A percentile compares a stretch with the other conserved stretches of the same genome.
These are phyloP conservation scores for Megathymus violae DNA, from an alignment of 1,140 invertebrate genomes.

Conservation along the genomic window DNA sequence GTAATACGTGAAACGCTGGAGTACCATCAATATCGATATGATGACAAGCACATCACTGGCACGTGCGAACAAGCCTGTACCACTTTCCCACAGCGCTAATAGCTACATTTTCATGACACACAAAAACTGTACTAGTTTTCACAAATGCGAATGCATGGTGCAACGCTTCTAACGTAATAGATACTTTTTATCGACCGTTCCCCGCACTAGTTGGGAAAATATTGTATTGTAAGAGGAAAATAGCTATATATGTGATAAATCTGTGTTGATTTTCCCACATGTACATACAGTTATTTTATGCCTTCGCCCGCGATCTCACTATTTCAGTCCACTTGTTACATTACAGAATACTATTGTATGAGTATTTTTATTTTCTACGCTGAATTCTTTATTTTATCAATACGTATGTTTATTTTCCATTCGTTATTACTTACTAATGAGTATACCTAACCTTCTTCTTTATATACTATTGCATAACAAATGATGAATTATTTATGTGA, in stretches of 20 bases:
- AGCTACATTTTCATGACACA: slow-evolving; percentile 59
- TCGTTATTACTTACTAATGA: too few relatives aligned
- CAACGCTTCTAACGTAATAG: slow-evolving; percentile 61
- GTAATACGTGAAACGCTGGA: too few relatives aligned
- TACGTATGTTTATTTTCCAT: too few relatives aligned
- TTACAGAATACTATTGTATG: too few relatives aligned
- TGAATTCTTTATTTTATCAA: not conserved
- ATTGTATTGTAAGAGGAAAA: slow-evolving; percentile 34
- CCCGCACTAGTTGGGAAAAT: slow-evolving; percentile 49
- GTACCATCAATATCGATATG: slow-evolving; percentile 43
- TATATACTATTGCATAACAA: too few relatives aligned
- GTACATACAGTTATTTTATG: slow-evolving; percentile 8
- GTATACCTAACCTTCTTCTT: too few relatives aligned
- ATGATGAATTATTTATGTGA: too few relatives aligned
- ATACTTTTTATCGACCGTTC: slow-evolving; percentile 53
- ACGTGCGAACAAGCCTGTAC: slow-evolving; percentile 40
- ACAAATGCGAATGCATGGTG: slow-evolving; percentile 53
- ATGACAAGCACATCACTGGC: slow-evolving; percentile 40
- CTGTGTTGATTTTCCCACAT: slow-evolving; percentile 37
- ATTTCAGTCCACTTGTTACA: not conserved
- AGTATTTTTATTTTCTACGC: too few relatives aligned
- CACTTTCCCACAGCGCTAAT: slow-evolving; percentile 64
- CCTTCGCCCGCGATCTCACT: not conserved
- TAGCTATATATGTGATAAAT: slow-evolving; percentile 20
- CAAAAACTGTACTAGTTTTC: slow-evolving; percentile 66